Conservation (phyloP, 2,113 vertebrate species). For the Trichomycterus rosablanca region DNA sequence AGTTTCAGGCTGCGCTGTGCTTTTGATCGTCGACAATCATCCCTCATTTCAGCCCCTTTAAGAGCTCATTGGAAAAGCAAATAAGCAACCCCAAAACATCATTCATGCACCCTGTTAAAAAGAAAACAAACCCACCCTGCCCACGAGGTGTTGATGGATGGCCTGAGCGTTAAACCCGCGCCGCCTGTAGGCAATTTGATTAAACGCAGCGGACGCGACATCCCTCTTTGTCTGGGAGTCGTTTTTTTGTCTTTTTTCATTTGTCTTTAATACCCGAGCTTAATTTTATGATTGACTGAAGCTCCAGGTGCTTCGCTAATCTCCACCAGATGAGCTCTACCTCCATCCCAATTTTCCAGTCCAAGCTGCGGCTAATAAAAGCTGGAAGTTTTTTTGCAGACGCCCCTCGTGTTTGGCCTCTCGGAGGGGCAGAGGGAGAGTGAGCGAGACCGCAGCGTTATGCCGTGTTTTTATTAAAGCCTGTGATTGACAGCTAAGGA, state of each 20-base stretch:
- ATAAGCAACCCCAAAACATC: background rate
- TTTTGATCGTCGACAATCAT: background rate
- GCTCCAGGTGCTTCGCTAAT: conserved; percentile 74
- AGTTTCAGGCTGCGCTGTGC: background rate
- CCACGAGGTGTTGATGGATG: conserved; percentile 32
- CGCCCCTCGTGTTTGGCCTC: conserved; percentile 68
- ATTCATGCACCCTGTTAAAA: conserved; percentile 26
- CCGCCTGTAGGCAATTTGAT: conserved; percentile 67
- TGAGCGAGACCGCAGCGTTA: conserved; percentile 72
- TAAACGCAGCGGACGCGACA: conserved; percentile 52
- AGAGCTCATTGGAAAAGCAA: conserved; percentile 7
- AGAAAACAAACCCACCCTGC: conserved; percentile 28
- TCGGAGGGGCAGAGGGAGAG: conserved; percentile 62
- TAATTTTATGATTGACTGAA: conserved; percentile 72
- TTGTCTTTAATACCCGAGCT: conserved; percentile 71
- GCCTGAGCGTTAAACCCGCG: conserved; percentile 54
- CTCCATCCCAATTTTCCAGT: conserved; percentile 66
- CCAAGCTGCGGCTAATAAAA: conserved; percentile 71
- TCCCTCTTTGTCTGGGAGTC: conserved; percentile 42
- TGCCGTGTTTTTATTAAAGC: conserved; percentile 77
- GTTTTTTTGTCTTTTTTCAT: conserved; percentile 46
- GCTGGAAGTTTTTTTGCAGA: conserved; percentile 71
- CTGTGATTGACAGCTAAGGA: conserved; percentile 72
- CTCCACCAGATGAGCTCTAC: conserved; percentile 69
- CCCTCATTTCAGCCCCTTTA: background rate